Percentiles rank a stretch among this genome's conserved stretches.
Conservation (phyloP, 2,113 vertebrate species). For the Benitochromis conjunctus region DNA sequence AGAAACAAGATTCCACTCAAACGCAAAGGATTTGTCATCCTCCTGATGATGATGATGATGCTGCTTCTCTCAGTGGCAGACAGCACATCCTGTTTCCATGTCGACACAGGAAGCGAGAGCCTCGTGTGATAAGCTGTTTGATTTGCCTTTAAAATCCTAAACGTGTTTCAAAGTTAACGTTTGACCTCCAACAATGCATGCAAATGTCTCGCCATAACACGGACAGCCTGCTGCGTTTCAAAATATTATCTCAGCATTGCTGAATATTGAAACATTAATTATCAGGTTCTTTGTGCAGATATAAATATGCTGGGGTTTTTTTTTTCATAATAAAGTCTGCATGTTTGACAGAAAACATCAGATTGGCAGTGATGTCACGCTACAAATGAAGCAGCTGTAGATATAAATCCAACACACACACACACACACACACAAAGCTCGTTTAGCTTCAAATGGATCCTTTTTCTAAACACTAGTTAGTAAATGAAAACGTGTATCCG, state of each 20-base stretch:
- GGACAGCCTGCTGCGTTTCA: neutral
- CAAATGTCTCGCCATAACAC: neutral
- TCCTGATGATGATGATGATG: neutral
- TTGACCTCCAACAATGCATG: neutral
- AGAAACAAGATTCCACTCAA: neutral
- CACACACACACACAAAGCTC: neutral
- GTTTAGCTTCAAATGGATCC: neutral
- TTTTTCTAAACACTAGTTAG: neutral
- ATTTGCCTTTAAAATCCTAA: neutral
- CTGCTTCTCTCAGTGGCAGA: neutral
- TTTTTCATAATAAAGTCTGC: fast-evolving
- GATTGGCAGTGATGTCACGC: neutral
- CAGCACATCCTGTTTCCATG: neutral
- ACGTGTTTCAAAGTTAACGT: neutral
- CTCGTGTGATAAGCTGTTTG: neutral
- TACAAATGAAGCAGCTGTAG: neutral
- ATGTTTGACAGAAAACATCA: neutral
- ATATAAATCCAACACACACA: neutral
- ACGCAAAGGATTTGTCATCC: neutral
- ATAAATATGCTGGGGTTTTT: neutral
- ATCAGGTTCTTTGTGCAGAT: neutral
- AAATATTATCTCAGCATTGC: neutral
- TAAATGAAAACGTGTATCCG: fast-evolving
- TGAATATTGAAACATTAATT: neutral
- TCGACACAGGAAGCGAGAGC: neutral